Conservation (phyloP, 2,113 vertebrate species). For the Vimba vimba region DNA sequence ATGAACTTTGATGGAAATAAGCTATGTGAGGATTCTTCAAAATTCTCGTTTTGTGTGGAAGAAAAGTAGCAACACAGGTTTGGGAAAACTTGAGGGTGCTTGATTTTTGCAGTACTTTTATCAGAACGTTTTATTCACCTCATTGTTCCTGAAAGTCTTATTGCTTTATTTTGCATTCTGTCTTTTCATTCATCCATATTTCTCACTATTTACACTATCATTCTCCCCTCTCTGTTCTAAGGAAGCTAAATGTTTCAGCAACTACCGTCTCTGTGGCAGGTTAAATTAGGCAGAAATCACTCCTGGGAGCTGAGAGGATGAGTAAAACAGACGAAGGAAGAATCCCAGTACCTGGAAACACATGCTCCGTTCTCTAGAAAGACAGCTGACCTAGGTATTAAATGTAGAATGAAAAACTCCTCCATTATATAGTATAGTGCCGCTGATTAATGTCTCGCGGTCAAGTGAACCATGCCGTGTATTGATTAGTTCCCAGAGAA, state of each 20-base stretch:
- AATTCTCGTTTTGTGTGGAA: not conserved
- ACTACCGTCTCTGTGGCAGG: slow-evolving; percentile 4
- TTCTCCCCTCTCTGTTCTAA: not conserved
- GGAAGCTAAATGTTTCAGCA: slow-evolving; percentile 20
- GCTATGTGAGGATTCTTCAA: not conserved
- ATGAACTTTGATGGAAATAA: not conserved
- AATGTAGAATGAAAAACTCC: not conserved
- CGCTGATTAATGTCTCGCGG: slow-evolving; percentile 9
- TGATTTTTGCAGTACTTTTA: not conserved
- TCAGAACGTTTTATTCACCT: not conserved
- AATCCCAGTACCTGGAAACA: slow-evolving; percentile 41
- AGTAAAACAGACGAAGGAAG: slow-evolving; percentile 44
- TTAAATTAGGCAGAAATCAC: slow-evolving; percentile 56
- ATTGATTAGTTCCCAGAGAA: slow-evolving; percentile 34
- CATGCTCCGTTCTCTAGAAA: slow-evolving; percentile 8
- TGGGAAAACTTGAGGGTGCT: not conserved
- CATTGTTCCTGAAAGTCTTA: not conserved
- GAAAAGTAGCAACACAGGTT: not conserved
- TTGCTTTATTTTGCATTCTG: not conserved
- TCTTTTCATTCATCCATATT: not conserved
- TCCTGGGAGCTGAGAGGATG: slow-evolving; percentile 30
- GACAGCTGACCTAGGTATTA: slow-evolving; percentile 6
- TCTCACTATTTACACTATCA: not conserved
- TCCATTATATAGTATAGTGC: not conserved
- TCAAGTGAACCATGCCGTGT: slow-evolving; percentile 36